Percentiles rank a stretch among this genome's conserved stretches.
phyloP scores from a whole-genome alignment of 2,797 vertebrate species.

The Chaetophractus vellerosus region DNA sequence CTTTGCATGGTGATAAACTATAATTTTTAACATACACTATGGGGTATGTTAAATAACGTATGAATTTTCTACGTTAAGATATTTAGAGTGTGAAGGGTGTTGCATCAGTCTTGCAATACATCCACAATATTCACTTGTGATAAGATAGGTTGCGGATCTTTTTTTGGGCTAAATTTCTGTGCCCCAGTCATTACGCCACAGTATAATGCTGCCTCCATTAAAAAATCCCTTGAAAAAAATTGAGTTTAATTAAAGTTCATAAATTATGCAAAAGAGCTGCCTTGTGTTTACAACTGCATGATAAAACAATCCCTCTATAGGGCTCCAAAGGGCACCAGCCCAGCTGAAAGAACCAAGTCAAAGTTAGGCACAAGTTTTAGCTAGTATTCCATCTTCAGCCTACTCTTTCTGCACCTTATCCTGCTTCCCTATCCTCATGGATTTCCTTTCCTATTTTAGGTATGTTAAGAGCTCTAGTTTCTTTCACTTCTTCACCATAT shows the following conservation, averaged over 20 bases:
- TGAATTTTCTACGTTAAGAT: slow-evolving; percentile 6
- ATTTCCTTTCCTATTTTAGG: slow-evolving; percentile 25
- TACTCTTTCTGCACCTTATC: not conserved
- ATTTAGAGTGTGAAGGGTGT: not conserved
- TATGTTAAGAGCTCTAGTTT: not conserved
- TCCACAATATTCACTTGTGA: not conserved
- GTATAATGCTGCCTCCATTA: not conserved
- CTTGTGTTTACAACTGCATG: not conserved
- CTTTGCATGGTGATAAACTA: not conserved
- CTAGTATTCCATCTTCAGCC: not conserved
- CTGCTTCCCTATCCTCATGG: not conserved
- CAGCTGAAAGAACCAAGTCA: not conserved
- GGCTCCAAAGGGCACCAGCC: not conserved
- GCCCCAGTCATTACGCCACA: not conserved
- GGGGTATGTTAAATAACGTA: not conserved
- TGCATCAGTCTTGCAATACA: not conserved
- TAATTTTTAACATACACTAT: not conserved
- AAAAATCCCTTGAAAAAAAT: not conserved
- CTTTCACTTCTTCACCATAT: not conserved
- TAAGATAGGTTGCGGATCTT: not conserved
- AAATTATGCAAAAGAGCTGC: slow-evolving; percentile 28
- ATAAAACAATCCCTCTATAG: not conserved
- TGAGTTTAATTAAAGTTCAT: not conserved
- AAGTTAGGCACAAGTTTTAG: not conserved
- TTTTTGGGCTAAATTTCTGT: slow-evolving; percentile 52